Conservation (phyloP, 2,888 invertebrate species). For the Xestia xanthographa region DNA sequence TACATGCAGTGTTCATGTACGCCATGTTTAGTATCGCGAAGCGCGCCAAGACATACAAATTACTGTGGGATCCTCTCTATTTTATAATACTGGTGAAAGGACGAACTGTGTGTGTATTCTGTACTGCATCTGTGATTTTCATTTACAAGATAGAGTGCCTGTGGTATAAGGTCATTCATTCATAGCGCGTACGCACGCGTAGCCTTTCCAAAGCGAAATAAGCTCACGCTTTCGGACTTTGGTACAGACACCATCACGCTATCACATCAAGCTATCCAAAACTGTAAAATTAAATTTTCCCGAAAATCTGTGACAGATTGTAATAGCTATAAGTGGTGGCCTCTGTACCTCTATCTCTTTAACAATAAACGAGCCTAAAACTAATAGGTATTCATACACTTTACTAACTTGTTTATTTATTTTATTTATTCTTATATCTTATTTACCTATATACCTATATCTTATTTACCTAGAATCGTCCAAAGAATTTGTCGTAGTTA, state of each 20-base stretch:
- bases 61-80: constrained; percentile 46
- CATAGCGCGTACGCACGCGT: not conserved
- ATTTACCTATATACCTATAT: not conserved
- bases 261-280: too few species aligned
- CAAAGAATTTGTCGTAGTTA: not conserved
- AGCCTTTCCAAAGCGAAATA: not conserved
- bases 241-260: too few species aligned
- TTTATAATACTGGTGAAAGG: constrained; percentile 41
- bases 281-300: too few species aligned
- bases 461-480: not conserved
- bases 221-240: constrained; percentile 11
- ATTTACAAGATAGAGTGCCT: constrained; percentile 30
- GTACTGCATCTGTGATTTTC: constrained; percentile 25
- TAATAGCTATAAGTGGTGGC: too few species aligned
- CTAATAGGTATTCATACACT: not conserved
- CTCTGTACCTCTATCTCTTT: not conserved
- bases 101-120: constrained; percentile 13
- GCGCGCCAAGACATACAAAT: constrained; percentile 46
- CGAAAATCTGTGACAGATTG: too few species aligned
- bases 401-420: not conserved
- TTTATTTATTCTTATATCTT: too few species aligned
- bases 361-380: not conserved
- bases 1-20: constrained; percentile 32
- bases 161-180: not conserved
- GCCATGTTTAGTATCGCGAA: constrained; percentile 24